phyloP scores from a whole-genome alignment of 2,888 invertebrate species.

The Amiota minor region DNA sequence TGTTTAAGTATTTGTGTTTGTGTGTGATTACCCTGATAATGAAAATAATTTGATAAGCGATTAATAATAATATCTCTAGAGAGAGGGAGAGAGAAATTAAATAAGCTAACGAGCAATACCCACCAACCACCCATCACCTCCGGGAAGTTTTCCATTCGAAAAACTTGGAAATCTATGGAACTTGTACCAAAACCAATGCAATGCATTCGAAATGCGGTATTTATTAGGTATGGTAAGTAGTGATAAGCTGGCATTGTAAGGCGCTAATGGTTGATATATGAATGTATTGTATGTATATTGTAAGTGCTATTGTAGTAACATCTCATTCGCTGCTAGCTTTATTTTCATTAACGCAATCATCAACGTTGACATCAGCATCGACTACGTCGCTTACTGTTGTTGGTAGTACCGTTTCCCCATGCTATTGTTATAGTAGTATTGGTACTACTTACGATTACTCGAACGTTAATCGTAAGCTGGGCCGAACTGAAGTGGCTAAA shows the following conservation, averaged over 20 bases:
- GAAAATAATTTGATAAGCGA: slow-evolving; percentile 20
- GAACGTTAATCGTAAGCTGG: neutral
- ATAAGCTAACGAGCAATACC: neutral
- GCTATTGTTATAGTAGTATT: neutral
- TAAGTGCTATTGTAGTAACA: no score
- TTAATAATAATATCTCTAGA: neutral
- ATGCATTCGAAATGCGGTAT: no score
- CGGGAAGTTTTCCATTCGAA: neutral
- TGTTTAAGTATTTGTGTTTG: neutral
- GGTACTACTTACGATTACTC: neutral
- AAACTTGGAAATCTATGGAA: no score
- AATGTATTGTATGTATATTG: no score
- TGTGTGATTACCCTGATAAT: neutral
- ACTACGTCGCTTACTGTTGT: neutral
- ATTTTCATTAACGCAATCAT: neutral
- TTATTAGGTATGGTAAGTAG: no score
- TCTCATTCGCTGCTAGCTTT: no score
- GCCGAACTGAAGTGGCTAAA: neutral
- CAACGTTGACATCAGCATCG: neutral
- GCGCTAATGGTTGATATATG: no score
- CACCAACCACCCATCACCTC: neutral
- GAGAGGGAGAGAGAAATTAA: no score
- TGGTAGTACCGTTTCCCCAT: neutral
- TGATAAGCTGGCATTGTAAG: no score
- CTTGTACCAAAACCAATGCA: no score